Evolutionary conservation across 2,797 vertebrate genomes (phyloP).

Genomic region (Enteromius argenteus): DNA sequence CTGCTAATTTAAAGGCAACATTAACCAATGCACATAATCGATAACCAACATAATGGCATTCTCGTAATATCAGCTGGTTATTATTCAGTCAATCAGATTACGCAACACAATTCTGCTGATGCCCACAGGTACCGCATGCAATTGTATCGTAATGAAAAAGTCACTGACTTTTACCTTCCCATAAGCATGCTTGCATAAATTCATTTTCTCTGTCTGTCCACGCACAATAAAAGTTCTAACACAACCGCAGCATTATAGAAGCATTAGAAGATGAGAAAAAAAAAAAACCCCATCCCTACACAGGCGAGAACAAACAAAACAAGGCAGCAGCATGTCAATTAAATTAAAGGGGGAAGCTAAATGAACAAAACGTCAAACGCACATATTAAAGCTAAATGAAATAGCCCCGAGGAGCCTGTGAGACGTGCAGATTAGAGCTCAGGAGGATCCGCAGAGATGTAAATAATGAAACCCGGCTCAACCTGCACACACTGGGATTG

Average conservation of each 20-base stretch:
- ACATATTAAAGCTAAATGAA: conserved; percentile 84
- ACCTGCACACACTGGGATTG: conserved; percentile 64
- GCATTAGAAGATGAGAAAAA: conserved; percentile 52
- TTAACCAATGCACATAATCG: conserved; percentile 66
- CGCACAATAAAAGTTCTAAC: conserved; percentile 33
- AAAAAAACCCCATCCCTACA: conserved; percentile 60
- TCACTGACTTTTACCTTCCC: conserved; percentile 18
- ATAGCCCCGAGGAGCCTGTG: conserved; percentile 76
- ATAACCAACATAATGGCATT: conserved; percentile 36
- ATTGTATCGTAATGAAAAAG: conserved; percentile 29
- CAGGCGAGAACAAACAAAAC: conserved; percentile 71
- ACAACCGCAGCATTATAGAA: conserved; percentile 15
- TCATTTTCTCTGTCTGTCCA: conserved; percentile 34
- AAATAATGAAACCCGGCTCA: conserved; percentile 71
- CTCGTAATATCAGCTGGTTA: conserved; percentile 37
- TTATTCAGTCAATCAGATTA: conserved; percentile 40
- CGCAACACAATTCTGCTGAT: conserved; percentile 16
- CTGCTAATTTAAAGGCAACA: background rate
- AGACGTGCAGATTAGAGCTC: conserved; percentile 80
- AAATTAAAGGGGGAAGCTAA: conserved; percentile 74
- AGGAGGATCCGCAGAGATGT: conserved; percentile 74
- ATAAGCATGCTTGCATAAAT: conserved; percentile 21
- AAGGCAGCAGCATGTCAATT: conserved; percentile 76
- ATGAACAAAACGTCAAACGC: conserved; percentile 83
- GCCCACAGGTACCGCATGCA: conserved; percentile 16